phyloP scores from a whole-genome alignment of 2,888 invertebrate species.

The Agrochola lota region DNA sequence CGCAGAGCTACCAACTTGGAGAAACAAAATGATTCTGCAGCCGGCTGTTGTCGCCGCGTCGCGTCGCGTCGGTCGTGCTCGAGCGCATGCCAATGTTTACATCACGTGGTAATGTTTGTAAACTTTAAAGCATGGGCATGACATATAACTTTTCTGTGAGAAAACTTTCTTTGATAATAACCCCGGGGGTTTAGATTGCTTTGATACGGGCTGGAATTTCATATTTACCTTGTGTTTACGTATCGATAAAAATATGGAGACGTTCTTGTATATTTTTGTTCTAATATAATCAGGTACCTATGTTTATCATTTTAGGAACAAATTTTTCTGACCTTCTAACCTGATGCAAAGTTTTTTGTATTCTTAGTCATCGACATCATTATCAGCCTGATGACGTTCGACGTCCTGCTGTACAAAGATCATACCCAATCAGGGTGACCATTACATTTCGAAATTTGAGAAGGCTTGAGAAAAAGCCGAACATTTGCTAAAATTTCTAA shows the following conservation, averaged over 20 bases:
- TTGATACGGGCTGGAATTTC: background rate
- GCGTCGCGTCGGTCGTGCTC: slow-evolving; percentile 41
- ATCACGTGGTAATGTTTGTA: slow-evolving; percentile 70
- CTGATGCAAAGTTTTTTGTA: background rate
- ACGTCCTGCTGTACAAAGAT: background rate
- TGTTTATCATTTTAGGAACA: background rate
- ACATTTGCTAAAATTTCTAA: background rate
- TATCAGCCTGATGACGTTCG: background rate
- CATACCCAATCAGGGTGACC: background rate
- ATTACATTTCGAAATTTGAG: background rate
- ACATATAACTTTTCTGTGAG: background rate
- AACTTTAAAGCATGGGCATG: slow-evolving; percentile 53
- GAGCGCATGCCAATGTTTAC: slow-evolving; percentile 71
- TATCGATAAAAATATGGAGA: background rate
- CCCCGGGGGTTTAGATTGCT: background rate
- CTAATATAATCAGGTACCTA: background rate
- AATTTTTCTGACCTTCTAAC: too few relatives aligned
- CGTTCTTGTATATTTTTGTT: background rate
- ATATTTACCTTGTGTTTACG: background rate
- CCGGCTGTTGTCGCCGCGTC: slow-evolving; percentile 4
- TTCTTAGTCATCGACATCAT: too few relatives aligned
- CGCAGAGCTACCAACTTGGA: slow-evolving; percentile 56
- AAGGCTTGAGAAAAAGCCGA: background rate
- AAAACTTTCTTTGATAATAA: background rate
- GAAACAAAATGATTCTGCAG: slow-evolving; percentile 24